Evolutionary conservation across 2,797 vertebrate genomes (phyloP), one percentile per base, ranked within the genome.

Genomic region (Meda fulgida): DNA sequence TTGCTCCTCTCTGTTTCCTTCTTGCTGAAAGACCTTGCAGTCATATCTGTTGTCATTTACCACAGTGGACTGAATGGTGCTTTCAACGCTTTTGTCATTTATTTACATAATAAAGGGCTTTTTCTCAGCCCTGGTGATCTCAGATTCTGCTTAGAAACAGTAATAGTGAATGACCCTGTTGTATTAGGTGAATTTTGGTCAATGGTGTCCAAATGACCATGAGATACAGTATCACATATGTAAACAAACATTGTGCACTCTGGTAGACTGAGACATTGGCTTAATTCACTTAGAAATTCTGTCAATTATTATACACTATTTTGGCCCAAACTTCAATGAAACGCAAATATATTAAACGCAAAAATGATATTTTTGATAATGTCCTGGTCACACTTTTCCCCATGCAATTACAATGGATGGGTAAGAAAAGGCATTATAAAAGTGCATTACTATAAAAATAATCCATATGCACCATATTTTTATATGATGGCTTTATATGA

Each of bases 1-100:
- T 83, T 58, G 82, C 69, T 86, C 86, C 79, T 87, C 84, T 87
- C 86, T 78, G 85, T 90, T 92, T 93, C 88, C 92, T 94, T 92
- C 91, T 89, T 93, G 84, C 53, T 84, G 23, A 80, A 88, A 21
- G 4, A 16, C n/a, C 81, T 46, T 79, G 88, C 88, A 43, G 87
- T 90, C 83, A 89, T 65, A 40, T 75, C 36, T 66, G 60, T 4
- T 8, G 77, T 58, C 46, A 48, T 7, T 78, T 43, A 23, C 31
- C 40, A 72, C 51, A 60, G 7, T 29, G 46, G 78, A 73, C 89
- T 79, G 90, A 34, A 51, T 79, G 67, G 76, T 83, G 58, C 85
- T 69, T 38, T 78, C 21, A 84, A 10, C 14, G 7, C 10, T 26
- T 75, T 81, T 65, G n/a, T 16, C 9, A 67, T 21, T 71, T 43